Percentiles rank a stretch among this genome's conserved stretches.
Evolutionary conservation across 2,113 vertebrate species (phyloP).

Genomic region (Passer montanus): DNA sequence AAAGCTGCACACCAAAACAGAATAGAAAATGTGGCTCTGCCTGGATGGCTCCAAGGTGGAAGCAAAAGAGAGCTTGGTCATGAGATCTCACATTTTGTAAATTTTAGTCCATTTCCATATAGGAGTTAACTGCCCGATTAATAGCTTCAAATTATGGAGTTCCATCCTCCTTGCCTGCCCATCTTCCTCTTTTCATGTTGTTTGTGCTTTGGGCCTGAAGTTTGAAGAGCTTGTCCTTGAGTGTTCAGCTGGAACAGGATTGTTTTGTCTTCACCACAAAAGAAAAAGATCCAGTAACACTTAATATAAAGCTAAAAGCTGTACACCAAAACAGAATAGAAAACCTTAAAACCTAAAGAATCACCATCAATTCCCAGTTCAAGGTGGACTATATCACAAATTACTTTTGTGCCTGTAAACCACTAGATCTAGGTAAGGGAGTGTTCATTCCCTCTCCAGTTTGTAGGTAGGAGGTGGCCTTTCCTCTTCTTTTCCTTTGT

Average conservation of each 20-base stretch:
- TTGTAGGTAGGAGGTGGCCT: neutral
- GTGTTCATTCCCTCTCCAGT: neutral
- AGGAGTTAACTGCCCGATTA: neutral
- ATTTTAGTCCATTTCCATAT: no score
- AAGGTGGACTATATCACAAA: neutral
- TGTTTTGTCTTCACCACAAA: neutral
- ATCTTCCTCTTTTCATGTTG: neutral
- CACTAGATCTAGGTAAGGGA: neutral
- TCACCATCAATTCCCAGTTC: neutral
- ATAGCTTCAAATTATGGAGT: neutral
- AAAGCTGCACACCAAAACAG: neutral
- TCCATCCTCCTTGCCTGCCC: neutral
- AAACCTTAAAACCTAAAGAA: neutral
- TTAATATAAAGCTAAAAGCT: neutral
- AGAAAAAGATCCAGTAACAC: neutral
- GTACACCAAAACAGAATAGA: neutral
- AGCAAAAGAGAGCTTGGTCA: no score
- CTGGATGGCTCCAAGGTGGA: no score
- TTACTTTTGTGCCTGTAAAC: neutral
- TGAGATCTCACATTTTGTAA: no score
- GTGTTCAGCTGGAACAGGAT: neutral
- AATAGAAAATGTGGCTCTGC: no score
- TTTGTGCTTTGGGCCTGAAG: neutral
- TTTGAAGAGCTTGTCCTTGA: neutral
- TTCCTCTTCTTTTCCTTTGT: neutral